Percentiles rank a stretch among this genome's conserved stretches.
phyloP scores from a whole-genome alignment of 2,113 vertebrate genomes.

The Phylloscopus trochiloides region DNA sequence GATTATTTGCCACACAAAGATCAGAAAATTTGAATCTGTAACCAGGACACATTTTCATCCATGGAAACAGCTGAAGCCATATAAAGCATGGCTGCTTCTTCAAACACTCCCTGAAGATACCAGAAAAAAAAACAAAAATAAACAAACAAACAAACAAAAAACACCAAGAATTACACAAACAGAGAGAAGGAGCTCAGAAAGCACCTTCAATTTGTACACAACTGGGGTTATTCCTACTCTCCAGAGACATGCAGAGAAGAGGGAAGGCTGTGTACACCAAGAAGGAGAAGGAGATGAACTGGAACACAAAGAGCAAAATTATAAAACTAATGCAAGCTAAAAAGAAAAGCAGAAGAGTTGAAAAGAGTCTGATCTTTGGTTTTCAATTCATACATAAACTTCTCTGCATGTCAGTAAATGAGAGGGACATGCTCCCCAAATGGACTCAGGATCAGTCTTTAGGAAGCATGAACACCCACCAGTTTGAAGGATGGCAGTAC shows the following conservation, averaged over 20 bases:
- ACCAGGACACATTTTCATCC: not conserved
- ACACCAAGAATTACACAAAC: not conserved
- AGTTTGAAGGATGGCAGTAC: not conserved
- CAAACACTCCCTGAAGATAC: not conserved
- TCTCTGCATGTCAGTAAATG: not conserved
- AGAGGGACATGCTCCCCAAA: not conserved
- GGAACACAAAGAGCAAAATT: not conserved
- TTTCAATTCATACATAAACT: not conserved
- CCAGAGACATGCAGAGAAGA: not conserved
- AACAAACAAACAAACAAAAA: not conserved
- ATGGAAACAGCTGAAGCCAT: not conserved
- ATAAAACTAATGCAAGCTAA: not conserved
- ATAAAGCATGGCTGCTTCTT: not conserved
- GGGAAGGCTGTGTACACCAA: not conserved
- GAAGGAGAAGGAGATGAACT: not conserved
- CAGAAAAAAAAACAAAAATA: not conserved
- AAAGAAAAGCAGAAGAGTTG: not conserved
- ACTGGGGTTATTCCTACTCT: not conserved
- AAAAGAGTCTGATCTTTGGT: not conserved
- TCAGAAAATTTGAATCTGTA: not conserved
- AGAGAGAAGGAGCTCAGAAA: not conserved
- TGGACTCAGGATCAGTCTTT: not conserved
- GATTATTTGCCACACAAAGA: not conserved
- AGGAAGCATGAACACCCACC: not conserved
- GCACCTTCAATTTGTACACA: not conserved